Base-by-base conservation (phyloP, 2,888 invertebrate species). In the Cephus runcator region DNA sequence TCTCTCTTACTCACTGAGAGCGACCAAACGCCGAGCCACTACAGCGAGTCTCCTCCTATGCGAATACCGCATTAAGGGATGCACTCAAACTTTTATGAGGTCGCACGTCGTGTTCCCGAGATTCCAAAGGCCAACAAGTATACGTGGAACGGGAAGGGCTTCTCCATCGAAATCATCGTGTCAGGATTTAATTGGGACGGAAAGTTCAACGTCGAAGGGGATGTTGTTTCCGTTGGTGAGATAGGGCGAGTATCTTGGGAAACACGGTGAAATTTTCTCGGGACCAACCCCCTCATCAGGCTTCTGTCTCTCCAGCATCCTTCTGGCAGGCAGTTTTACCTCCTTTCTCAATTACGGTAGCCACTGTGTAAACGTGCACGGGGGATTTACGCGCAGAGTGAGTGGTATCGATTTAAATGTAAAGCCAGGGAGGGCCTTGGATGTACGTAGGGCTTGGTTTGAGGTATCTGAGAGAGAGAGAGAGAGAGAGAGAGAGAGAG, bases 1-100 rank as follows among this genome's bases (percentile, higher is more conserved):
- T 9, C 71, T 73, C 75, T 69, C 31, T 56, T n/a, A 69, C 23
- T 33, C 56, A 56, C 23, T 23, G 71, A 71, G 71, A 34, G 12
- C 23, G 15, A 9, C 35, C n/a, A 11, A 74, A 74, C 34, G 74
- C 35, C 6, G 35, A 36, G 74, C 73, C 75, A 75, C 76, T 73
- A 80, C 35, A 33, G 31, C 69, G 77, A 73, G 76, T 81, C 82
- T 81, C 76, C 81, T 83, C 69, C 78, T 80, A 79, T 81, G 82
- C 80, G 82, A 82, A 83, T 80, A 79, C 80, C 77, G 79, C 80
- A 83, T 85, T 83, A 83, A 82, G 81, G 81, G 78, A 83, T 81
- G 79, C 81, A 79, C 80, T 84, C 82, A 84, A 86, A 86, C 81
- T 84, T 85, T 85, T 80, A 83, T 76, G 79, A 78, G n/a, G 75